Evolutionary conservation across 2,888 invertebrate species (phyloP).

Genomic region (Archips crataeganus): DNA sequence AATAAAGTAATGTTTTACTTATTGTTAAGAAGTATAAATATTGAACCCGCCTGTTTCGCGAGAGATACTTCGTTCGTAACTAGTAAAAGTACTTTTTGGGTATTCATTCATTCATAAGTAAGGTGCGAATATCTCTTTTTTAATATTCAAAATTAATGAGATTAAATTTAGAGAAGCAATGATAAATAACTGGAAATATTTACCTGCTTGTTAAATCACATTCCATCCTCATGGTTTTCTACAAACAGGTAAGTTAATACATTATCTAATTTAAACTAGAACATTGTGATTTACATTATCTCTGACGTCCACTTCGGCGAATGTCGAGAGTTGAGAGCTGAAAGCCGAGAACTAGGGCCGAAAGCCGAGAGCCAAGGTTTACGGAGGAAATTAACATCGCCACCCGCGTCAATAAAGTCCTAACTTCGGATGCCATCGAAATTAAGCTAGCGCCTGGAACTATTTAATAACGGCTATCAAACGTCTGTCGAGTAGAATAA

Average conservation of each 20-base stretch:
- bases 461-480: conserved; percentile 40
- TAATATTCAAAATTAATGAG: background rate
- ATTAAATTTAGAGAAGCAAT: too few species aligned
- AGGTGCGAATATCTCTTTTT: background rate
- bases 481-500: conserved; percentile 24
- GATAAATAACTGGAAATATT: too few species aligned
- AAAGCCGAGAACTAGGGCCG: conserved; percentile 46
- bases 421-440: conserved; percentile 34
- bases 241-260: conserved; percentile 9
- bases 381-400: conserved; percentile 65
- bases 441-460: conserved; percentile 37
- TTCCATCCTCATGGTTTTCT: background rate
- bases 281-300: conserved; percentile 29
- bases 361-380: conserved; percentile 51
- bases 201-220: too few species aligned
- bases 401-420: conserved; percentile 46
- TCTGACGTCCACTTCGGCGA: conserved; percentile 21
- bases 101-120: background rate
- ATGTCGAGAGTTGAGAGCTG: conserved; percentile 43
- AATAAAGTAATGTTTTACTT: background rate
- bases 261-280: conserved; percentile 26
- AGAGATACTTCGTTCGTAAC: background rate
- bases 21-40: background rate
- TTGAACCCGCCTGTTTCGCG: background rate
- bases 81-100: background rate